Base-by-base conservation (phyloP, 2,888 invertebrate genomes). In the Eupithecia tripunctaria region DNA sequence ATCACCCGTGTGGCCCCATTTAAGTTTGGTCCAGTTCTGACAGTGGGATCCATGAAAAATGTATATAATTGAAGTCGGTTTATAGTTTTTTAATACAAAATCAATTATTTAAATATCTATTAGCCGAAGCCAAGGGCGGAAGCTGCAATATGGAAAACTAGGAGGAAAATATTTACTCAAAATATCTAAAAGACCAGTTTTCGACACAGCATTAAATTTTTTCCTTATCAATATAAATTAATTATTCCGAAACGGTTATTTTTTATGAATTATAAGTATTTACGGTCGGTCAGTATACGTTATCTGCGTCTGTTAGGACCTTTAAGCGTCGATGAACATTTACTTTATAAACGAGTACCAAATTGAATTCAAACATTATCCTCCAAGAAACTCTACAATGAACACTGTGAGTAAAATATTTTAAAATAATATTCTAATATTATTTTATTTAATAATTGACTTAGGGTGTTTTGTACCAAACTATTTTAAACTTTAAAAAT, bases 341-440 rank as follows among this genome's bases (percentile, higher is more conserved):
- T 68, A 68, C 64, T 76, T 32, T 79, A 78, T 72, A 84, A 79
- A 82, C 81, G 77, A 67, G 51, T 47, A 69, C 38, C 43, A 15
- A 64, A 14, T n/a, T 65, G 63, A 66, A 27, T 70, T 43, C 62
- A 71, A 66, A 72, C 83, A 82, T 78, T 78, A 73, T 80, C 68
- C 71, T 65, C 25, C 77, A 73, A 80, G 68, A 74, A 68, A 65
- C 67, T 71, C 77, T 71, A 81, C 79, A 67, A 85, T 85, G 85
- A 85, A 85, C 80, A 80, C 81, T 68, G 85, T 85, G 78, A 85
- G 84, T 83, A 72, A 38, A 70, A 47, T 51, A 43, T 32, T 72
- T 25, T 51, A 0, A 47, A 51, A 41, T 18, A 47, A 32, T 27
- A 59, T 67, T 65, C 1, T 29, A 21, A 51, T n/a, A 43, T n/a